A percentile compares a stretch with the other conserved stretches of the same genome.
Evolutionary conservation across 2,888 invertebrate species (phyloP).

Genomic region (Tetramorium bicarinatum): DNA sequence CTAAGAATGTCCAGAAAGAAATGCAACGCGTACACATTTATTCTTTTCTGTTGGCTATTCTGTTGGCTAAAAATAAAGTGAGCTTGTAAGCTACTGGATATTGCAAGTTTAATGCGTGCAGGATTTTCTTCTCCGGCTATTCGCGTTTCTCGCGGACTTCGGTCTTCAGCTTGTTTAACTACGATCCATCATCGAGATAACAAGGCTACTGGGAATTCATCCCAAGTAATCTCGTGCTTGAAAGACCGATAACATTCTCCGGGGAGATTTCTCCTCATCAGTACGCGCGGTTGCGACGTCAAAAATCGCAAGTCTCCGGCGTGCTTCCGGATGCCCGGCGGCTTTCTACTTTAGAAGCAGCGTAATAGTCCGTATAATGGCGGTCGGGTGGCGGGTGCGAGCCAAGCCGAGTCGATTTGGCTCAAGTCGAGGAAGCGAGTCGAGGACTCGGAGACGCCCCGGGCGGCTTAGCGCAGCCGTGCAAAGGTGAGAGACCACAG

Average conservation of each 20-base stretch:
- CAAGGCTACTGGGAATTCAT: constrained; percentile 44
- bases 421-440: constrained; percentile 23
- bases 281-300: constrained; percentile 46
- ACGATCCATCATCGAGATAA: constrained; percentile 50
- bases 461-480: constrained; percentile 60
- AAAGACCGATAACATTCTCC: constrained; percentile 42
- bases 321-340: constrained; percentile 57
- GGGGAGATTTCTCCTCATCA: constrained; percentile 44
- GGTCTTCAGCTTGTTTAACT: constrained; percentile 19
- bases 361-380: constrained; percentile 76
- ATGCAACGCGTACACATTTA: too few relatives aligned
- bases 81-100: background rate
- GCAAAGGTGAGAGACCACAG: constrained; percentile 72
- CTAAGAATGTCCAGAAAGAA: background rate
- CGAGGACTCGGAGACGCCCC: constrained; percentile 40
- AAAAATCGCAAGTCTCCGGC: constrained; percentile 37
- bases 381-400: constrained; percentile 61
- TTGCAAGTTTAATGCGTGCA: constrained; percentile 1
- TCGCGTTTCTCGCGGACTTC: constrained; percentile 1
- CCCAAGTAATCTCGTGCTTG: constrained; percentile 27
- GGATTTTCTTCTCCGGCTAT: background rate
- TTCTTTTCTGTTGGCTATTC: too few relatives aligned
- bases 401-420: constrained; percentile 8
- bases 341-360: constrained; percentile 69
- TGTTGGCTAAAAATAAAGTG: background rate